phyloP scores from a whole-genome alignment of 2,113 vertebrate species.

The Sitta europaea region DNA sequence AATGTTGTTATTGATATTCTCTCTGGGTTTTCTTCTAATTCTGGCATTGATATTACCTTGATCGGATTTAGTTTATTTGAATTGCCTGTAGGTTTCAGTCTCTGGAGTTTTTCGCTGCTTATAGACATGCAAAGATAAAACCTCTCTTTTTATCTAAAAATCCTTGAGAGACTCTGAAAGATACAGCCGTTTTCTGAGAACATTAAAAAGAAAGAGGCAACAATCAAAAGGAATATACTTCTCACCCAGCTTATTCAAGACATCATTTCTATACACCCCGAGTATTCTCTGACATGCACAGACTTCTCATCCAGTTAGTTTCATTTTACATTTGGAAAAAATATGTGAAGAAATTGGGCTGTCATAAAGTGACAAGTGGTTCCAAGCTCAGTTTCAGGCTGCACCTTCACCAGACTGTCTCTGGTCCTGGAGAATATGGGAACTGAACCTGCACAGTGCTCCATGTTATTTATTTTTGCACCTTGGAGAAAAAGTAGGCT shows the following conservation, averaged over 20 bases:
- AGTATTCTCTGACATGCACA: conserved; percentile 25
- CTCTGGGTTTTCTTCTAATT: conserved; percentile 85
- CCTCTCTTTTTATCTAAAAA: conserved; percentile 87
- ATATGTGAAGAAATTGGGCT: not conserved
- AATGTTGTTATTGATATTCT: conserved; percentile 91
- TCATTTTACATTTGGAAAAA: conserved; percentile 3
- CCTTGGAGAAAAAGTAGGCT: not conserved
- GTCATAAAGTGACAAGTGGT: not conserved
- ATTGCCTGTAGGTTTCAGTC: conserved; percentile 87
- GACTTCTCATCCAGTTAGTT: conserved; percentile 41
- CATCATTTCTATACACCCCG: conserved; percentile 39
- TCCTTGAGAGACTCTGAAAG: conserved; percentile 82
- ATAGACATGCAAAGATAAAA: conserved; percentile 85
- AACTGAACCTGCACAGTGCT: not conserved
- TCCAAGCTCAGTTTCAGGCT: not conserved
- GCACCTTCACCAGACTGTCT: not conserved
- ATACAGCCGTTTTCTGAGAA: conserved; percentile 79
- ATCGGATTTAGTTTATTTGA: conserved; percentile 91
- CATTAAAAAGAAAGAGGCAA: conserved; percentile 77
- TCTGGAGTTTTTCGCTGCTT: conserved; percentile 79
- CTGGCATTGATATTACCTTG: conserved; percentile 88
- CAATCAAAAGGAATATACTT: conserved; percentile 76
- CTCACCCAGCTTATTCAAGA: conserved; percentile 67
- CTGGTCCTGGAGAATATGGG: not conserved
- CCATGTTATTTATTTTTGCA: not conserved